Percentiles rank a stretch among this genome's conserved stretches.
Evolutionary conservation across 2,888 invertebrate species (phyloP).

Genomic region (Lamproptera curius): DNA sequence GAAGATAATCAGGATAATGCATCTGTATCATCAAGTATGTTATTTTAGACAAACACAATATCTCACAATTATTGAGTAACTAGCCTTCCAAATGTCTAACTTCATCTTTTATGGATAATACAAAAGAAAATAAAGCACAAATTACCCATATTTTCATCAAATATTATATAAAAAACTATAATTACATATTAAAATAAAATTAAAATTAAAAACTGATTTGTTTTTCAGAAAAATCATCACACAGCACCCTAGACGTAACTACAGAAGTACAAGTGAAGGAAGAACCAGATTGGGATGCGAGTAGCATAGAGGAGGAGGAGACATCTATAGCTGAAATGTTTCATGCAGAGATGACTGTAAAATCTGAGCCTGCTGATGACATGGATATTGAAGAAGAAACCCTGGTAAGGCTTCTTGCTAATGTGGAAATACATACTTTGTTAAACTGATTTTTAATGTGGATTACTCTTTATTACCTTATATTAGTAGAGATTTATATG

Average conservation of each 20-base stretch:
- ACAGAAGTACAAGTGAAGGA: conserved; percentile 61
- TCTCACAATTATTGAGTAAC: too few species aligned
- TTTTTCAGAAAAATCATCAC: conserved; percentile 46
- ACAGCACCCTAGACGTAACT: conserved; percentile 35
- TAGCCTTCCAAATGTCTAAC: too few species aligned
- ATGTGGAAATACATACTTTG: too few species aligned
- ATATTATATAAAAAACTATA: too few species aligned
- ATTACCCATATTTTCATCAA: too few species aligned
- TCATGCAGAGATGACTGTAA: conserved; percentile 83
- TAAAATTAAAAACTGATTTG: not conserved
- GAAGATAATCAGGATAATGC: conserved; percentile 39
- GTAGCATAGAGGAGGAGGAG: conserved; percentile 78
- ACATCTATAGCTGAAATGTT: conserved; percentile 82
- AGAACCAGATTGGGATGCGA: conserved; percentile 83
- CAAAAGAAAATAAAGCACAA: too few species aligned
- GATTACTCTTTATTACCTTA: too few species aligned
- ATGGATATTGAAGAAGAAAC: conserved; percentile 77
- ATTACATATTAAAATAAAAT: too few species aligned
- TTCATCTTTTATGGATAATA: too few species aligned
- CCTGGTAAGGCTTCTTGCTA: conserved; percentile 45
- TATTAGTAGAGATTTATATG: too few species aligned
- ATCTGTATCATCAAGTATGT: conserved; percentile 47
- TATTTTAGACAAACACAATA: too few species aligned
- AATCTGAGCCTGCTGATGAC: conserved; percentile 78
- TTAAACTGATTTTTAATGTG: too few species aligned